phyloP scores from a whole-genome alignment of 2,113 vertebrate species.

The Budorcas taxicolor region DNA sequence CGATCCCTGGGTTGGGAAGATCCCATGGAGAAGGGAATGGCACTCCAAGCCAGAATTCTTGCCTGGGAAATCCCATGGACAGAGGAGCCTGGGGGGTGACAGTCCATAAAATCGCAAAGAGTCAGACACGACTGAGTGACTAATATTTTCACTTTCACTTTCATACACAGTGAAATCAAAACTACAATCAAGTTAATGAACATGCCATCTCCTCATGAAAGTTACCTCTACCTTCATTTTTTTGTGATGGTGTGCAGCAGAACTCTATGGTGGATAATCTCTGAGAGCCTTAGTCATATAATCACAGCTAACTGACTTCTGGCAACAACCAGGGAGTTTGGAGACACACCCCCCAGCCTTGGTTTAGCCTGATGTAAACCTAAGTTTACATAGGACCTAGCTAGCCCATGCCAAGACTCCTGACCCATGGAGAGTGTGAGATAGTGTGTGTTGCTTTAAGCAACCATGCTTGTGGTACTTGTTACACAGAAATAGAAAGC shows the following conservation, averaged over 20 bases:
- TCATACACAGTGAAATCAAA: not conserved
- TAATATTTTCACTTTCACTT: not conserved
- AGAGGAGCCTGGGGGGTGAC: not conserved
- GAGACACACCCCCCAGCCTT: not conserved
- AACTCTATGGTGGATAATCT: not conserved
- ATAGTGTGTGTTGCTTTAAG: not conserved
- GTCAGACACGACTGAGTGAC: not conserved
- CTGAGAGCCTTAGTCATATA: not conserved
- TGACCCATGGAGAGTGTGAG: not conserved
- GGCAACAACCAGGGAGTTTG: not conserved
- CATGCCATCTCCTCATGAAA: not conserved
- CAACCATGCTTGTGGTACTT: not conserved
- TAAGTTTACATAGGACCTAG: not conserved
- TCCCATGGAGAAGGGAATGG: not conserved
- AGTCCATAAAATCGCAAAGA: not conserved
- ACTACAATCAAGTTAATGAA: not conserved
- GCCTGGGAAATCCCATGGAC: not conserved
- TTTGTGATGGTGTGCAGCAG: not conserved
- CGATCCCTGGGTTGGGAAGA: not conserved
- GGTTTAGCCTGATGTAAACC: not conserved
- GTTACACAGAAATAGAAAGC: not conserved
- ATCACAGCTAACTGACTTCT: not conserved
- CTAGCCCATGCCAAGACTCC: accelerated
- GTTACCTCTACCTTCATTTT: not conserved
- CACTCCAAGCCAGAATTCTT: not conserved